Evolutionary conservation across 2,888 invertebrate genomes (phyloP).

Genomic region (Rambutsinella grinnellia): DNA sequence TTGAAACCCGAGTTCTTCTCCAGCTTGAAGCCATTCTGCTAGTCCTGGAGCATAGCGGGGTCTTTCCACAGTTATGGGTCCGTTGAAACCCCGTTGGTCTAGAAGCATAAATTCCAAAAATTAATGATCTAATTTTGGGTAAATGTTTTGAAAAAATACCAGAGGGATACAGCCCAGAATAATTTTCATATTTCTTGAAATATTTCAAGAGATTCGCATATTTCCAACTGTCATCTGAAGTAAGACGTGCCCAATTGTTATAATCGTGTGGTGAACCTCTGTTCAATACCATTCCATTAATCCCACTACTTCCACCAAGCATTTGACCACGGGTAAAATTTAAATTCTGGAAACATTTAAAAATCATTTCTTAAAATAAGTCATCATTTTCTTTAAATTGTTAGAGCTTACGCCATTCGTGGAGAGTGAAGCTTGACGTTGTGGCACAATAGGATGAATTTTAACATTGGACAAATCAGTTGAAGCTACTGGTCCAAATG

Average conservation of each 20-base stretch:
- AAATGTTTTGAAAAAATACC: too few species aligned
- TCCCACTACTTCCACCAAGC: conserved; percentile 16
- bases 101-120: neutral
- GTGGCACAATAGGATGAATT: neutral
- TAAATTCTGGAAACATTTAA: neutral
- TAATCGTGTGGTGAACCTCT: conserved; percentile 30
- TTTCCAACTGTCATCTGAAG: conserved; percentile 10
- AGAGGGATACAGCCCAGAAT: conserved; percentile 16
- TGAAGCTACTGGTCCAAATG: neutral
- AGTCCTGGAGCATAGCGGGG: conserved; percentile 30
- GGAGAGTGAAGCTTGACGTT: neutral
- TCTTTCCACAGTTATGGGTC: conserved; percentile 24
- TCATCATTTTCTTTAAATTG: neutral
- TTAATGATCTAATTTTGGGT: neutral
- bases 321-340: neutral
- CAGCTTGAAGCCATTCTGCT: conserved; percentile 32
- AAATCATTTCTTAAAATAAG: neutral
- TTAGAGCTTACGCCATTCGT: conserved; percentile 4
- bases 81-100: conserved; percentile 30
- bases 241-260: conserved; percentile 23
- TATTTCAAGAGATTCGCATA: conserved; percentile 25
- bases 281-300: conserved; percentile 29
- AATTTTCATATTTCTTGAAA: conserved; percentile 20
- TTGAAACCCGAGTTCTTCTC: conserved; percentile 31
- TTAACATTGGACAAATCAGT: neutral